phyloP scores from a whole-genome alignment of 2,113 vertebrate genomes.

The Aspiorhynchus laticeps region DNA sequence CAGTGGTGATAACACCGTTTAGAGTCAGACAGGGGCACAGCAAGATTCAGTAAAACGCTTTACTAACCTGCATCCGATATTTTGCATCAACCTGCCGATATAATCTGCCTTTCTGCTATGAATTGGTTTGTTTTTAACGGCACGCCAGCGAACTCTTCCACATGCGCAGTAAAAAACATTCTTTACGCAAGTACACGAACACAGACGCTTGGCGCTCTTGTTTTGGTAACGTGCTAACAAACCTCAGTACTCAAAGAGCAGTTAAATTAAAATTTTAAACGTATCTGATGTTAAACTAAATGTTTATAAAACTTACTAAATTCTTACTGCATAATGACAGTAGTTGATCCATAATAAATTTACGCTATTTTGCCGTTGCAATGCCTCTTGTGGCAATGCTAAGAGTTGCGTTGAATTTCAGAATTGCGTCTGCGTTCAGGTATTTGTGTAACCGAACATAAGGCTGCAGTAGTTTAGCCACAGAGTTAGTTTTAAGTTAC shows the following conservation, averaged over 20 bases:
- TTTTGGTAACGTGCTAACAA: background rate
- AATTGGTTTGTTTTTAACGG: background rate
- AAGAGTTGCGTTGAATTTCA: background rate
- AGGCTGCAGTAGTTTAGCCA: background rate
- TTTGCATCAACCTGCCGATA: constrained; percentile 22
- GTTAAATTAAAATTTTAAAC: background rate
- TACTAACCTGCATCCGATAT: background rate
- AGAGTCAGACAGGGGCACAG: constrained; percentile 18
- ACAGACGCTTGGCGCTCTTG: background rate
- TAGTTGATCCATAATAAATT: background rate
- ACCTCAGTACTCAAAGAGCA: background rate
- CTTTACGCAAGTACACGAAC: background rate
- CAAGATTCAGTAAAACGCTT: constrained; percentile 1
- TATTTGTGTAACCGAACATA: background rate
- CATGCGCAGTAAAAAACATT: background rate
- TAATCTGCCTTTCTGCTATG: constrained; percentile 23
- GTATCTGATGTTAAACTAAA: background rate
- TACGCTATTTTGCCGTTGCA: too few relatives aligned
- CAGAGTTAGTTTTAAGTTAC: background rate
- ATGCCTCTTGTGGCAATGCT: background rate
- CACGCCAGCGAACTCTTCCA: background rate
- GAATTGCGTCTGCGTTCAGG: background rate
- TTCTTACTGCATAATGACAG: background rate
- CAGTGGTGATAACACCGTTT: constrained; percentile 35
- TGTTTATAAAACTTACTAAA: background rate